Conservation (phyloP, 2,113 vertebrate species). For the Hyperopisus bebe region DNA sequence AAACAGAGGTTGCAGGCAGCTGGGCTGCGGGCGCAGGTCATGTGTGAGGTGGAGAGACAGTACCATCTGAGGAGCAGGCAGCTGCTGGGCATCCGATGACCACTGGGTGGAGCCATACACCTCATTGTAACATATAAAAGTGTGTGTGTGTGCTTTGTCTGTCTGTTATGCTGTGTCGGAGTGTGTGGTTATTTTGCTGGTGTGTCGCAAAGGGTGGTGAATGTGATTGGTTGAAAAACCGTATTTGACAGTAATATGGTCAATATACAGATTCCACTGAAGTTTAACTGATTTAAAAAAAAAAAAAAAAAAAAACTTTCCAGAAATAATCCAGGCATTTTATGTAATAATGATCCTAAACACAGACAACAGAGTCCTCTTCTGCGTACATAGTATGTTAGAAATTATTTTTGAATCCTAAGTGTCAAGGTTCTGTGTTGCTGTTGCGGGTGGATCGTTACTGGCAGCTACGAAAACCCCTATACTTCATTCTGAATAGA, state of each 20-base stretch:
- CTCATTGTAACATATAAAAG: neutral
- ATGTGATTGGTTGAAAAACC: neutral
- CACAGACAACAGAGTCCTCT: neutral
- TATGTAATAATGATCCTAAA: neutral
- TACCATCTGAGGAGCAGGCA: conserved; percentile 75
- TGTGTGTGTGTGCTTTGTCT: neutral
- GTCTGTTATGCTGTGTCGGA: neutral
- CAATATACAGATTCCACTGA: neutral
- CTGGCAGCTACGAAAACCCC: neutral
- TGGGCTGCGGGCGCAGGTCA: conserved; percentile 63
- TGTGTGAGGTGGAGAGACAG: conserved; percentile 67
- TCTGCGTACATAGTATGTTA: neutral
- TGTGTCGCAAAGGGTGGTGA: neutral
- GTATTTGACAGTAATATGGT: neutral
- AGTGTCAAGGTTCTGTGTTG: neutral
- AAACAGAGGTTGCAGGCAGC: conserved; percentile 69
- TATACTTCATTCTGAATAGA: neutral
- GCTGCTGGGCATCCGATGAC: conserved; percentile 77
- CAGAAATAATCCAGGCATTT: neutral
- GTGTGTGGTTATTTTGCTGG: neutral
- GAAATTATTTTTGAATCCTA: neutral
- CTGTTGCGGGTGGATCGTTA: neutral
- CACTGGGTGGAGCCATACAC: neutral
- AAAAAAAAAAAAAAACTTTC: neutral
- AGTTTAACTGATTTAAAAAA: neutral